Evolutionary conservation across 2,113 vertebrate species (phyloP), one percentile per base, ranked within the genome.

Genomic region (Panthera tigris): DNA sequence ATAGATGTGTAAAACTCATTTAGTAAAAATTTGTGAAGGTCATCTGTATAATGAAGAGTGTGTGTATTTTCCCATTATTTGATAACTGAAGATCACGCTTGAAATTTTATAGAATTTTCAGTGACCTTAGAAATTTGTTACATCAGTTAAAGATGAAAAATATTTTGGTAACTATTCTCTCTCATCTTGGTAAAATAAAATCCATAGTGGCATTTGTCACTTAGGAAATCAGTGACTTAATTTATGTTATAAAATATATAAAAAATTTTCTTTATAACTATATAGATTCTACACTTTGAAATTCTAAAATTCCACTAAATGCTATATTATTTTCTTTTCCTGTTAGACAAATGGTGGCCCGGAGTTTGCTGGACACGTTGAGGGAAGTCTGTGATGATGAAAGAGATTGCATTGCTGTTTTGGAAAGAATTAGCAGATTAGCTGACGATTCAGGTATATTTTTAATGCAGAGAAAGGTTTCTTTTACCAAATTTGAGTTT

Each of bases 291-390:
- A 7, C 48, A 25, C 82, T 92, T 95, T 74, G n/a, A 79, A 89
- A 33, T 89, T 95, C 12, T 74, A 25, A 69, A 55, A 82, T 93
- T 84, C 39, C 93, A 36, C 50, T 97, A 97, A 97, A 96, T 91
- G 86, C 94, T 29, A 13, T 96, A 6, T 94, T 79, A 95, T 98
- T 97, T 94, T 84, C 94, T 87, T 97, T 88, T 98, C 91, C 80
- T 98, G 23, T 98, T 95, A 99, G 99, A 99, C 99, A 99, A 99
- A 99, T 99, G 99, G 99, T 99, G 99, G 99, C 99, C 97, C 99
- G 99, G 98, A 99, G 99, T 98, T 99, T 99, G 97, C 98, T 99
- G 98, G 99, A 99, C 97, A 99, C 99, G 41, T 98, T 99, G 98
- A 99, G 99, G 98, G 99, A 99, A 98, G 99, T 99, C 97, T 99